Conservation (phyloP, 2,888 invertebrate species). For the Aquatica leii region DNA sequence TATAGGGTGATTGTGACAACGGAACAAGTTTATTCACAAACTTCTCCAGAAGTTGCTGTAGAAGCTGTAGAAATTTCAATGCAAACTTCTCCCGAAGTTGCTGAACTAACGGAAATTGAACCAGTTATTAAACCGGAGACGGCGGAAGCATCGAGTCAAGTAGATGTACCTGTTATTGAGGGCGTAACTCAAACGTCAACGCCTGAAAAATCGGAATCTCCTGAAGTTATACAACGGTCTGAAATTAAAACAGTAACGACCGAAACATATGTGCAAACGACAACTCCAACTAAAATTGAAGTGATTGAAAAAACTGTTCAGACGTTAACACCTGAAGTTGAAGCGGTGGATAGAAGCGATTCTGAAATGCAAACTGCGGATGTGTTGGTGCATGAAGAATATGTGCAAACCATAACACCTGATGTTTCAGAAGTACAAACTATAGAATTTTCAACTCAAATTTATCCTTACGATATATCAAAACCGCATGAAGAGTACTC, state of each 20-base stretch:
- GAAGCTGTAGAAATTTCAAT: slow-evolving; percentile 61
- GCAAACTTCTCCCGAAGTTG: slow-evolving; percentile 65
- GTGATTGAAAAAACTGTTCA: slow-evolving; percentile 54
- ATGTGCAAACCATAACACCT: slow-evolving; percentile 61
- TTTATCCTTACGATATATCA: slow-evolving; percentile 43
- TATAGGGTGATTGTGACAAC: not conserved
- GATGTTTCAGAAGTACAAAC: slow-evolving; percentile 41
- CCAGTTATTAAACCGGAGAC: slow-evolving; percentile 43
- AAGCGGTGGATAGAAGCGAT: slow-evolving; percentile 50
- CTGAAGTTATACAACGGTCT: slow-evolving; percentile 33
- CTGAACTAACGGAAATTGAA: slow-evolving; percentile 36
- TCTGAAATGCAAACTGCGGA: slow-evolving; percentile 56
- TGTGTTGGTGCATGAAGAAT: slow-evolving; percentile 52
- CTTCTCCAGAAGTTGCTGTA: slow-evolving; percentile 63
- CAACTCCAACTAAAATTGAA: slow-evolving; percentile 52
- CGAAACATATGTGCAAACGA: slow-evolving; percentile 61
- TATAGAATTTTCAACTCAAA: slow-evolving; percentile 48
- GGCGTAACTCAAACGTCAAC: slow-evolving; percentile 50
- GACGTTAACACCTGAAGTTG: slow-evolving; percentile 51
- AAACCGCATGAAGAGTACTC: slow-evolving; percentile 40
- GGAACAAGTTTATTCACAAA: not conserved
- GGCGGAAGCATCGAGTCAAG: slow-evolving; percentile 38
- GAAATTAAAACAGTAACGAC: slow-evolving; percentile 46
- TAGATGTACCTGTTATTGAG: slow-evolving; percentile 37
- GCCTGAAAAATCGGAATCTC: slow-evolving; percentile 49